Base-by-base conservation (phyloP, 1,140 invertebrate species). In the Nebria ingens region DNA sequence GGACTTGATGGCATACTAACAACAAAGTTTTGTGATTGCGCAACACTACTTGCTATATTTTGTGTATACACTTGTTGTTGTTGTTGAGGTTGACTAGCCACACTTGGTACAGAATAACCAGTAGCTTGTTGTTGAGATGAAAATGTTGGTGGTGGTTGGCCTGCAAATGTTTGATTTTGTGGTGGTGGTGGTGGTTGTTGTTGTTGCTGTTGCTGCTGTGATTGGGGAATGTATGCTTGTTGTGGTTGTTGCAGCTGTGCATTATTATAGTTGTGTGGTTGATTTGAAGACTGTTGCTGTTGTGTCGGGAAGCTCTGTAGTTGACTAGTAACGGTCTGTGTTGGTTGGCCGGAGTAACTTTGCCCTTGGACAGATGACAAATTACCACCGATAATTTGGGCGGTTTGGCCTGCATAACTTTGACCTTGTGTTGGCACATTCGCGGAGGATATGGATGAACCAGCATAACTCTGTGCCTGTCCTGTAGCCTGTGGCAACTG, bases 221-320 rank as follows among this genome's bases (percentile, higher is more conserved):
- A 19, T 22, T 19, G 34, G 19, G 29, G 34, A 34, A 19, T 29
- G 19, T 21, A 25, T 53, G 19, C n/a, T 19, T 22, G 22, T 52
- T 6, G 63, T 40, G 25, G 51, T n/a, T 25, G 17, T 49, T 54
- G 52, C 11, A 21, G 51, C 12, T 40, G 52, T 22, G 12, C 13
- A 22, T 2, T 12, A 21, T 19, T 29, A 29, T 29, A 29, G 13
- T 29, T 29, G 4, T 29, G 25, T 17, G 9, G 6, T 45, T 45
- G 40, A 9, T 45, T 9, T 17, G 9, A 17, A 23, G 15, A 40
- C n/a, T 58, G 59, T 51, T 49, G 38, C 19, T 56, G 13, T 21
- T 45, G 40, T 20, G 40, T 45, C 3, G 40, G 40, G 15, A 45
- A 45, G 15, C 40, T 45, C 25, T 6, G n/a, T 6, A 34, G 6